These are phyloP conservation scores for Sepioteuthis lessoniana DNA, from an alignment of 2,888 invertebrate genomes.

Conservation along the genomic window DNA sequence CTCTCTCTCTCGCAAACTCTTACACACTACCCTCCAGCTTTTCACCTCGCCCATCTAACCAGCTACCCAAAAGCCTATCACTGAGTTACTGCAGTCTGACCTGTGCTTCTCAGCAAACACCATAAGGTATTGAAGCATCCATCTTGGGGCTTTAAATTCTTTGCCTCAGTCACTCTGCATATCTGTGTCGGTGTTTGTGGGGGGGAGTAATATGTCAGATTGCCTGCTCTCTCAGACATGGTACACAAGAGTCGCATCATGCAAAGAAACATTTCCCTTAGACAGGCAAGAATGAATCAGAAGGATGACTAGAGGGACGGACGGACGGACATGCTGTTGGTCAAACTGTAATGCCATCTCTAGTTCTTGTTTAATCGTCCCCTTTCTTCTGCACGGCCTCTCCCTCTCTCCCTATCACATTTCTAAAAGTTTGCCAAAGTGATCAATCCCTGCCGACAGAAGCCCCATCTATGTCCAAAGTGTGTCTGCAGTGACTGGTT, in stretches of 20 bases:
- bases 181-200: background rate
- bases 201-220: background rate
- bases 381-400: background rate
- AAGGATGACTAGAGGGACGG: background rate
- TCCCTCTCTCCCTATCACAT: background rate
- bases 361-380: background rate
- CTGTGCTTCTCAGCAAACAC: background rate
- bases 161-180: background rate
- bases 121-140: slow-evolving; percentile 12
- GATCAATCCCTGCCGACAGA: background rate
- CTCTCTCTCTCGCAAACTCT: background rate
- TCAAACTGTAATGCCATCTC: background rate
- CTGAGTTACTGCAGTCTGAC: background rate
- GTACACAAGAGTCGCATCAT: background rate
- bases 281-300: background rate
- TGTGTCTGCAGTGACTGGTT: too few relatives aligned
- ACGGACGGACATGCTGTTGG: background rate
- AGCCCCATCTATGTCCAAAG: background rate
- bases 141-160: background rate
- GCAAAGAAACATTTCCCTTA: slow-evolving; percentile 17
- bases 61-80: background rate
- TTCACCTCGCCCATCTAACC: background rate
- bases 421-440: background rate
- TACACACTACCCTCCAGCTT: background rate
- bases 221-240: background rate